Conservation (phyloP, 2,888 invertebrate genomes). For the Scelioninae gen. 2 region DNA sequence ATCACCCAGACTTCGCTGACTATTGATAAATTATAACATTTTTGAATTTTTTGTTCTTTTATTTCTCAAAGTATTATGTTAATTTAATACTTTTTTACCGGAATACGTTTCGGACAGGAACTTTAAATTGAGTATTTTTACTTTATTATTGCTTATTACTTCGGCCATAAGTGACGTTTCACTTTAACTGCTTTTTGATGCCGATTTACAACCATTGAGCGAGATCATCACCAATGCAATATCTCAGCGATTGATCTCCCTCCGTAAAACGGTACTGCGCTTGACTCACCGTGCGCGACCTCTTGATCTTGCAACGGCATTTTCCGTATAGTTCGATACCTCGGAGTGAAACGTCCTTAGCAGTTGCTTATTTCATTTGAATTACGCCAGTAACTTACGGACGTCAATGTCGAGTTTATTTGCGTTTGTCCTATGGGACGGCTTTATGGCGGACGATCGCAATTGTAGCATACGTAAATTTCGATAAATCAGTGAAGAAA, state of each 20-base stretch:
- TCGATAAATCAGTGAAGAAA: slow-evolving; percentile 6
- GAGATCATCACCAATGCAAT: slow-evolving; percentile 50
- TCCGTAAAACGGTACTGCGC: slow-evolving; percentile 47
- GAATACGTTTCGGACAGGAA: neutral
- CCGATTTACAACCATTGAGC: slow-evolving; percentile 41
- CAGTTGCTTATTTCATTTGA: slow-evolving; percentile 53
- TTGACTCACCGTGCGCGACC: slow-evolving; percentile 58
- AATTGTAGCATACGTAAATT: slow-evolving; percentile 29
- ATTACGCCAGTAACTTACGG: slow-evolving; percentile 49
- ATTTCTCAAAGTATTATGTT: too few species aligned
- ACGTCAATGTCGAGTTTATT: slow-evolving; percentile 41
- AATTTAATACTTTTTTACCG: too few species aligned
- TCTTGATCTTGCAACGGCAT: slow-evolving; percentile 61
- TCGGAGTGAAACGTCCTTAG: slow-evolving; percentile 51
- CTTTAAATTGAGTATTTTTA: too few species aligned
- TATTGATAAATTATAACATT: too few species aligned
- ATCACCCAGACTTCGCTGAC: too few species aligned
- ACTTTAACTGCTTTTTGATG: slow-evolving; percentile 31
- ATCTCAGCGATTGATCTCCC: slow-evolving; percentile 57
- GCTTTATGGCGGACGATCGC: slow-evolving; percentile 31
- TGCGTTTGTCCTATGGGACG: slow-evolving; percentile 36
- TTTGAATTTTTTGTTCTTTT: too few species aligned
- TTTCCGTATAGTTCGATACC: slow-evolving; percentile 52
- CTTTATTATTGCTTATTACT: neutral
- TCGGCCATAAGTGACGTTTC: slow-evolving; percentile 8